A percentile compares a stretch with the other conserved stretches of the same genome.
Conservation (phyloP, 2,888 invertebrate genomes). For the Anarsia innoxiella region DNA sequence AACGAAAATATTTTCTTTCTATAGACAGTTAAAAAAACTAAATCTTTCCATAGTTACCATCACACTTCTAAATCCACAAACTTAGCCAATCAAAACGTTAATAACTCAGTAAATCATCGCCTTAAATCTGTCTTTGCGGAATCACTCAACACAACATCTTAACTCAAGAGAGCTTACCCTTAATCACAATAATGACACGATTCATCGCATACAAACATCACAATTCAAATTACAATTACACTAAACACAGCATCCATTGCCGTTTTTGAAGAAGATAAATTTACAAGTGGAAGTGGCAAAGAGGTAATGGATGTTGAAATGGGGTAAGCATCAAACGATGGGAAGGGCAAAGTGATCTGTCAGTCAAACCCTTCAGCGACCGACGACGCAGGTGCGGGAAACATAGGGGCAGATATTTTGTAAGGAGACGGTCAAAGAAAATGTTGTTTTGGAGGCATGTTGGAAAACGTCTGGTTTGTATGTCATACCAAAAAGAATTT, state of each 20-base stretch:
- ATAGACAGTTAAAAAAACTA: too few species aligned
- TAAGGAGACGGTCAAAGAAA: background rate
- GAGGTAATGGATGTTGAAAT: slow-evolving; percentile 30
- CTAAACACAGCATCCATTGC: slow-evolving; percentile 25
- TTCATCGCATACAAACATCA: slow-evolving; percentile 52
- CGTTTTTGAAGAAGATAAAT: slow-evolving; percentile 10
- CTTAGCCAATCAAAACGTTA: slow-evolving; percentile 25
- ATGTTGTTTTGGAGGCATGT: too few species aligned
- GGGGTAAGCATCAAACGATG: slow-evolving; percentile 17
- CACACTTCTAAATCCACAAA: too few species aligned
- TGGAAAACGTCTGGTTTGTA: too few species aligned
- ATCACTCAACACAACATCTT: slow-evolving; percentile 64
- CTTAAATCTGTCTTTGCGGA: slow-evolving; percentile 42
- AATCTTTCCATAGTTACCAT: too few species aligned
- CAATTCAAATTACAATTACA: slow-evolving; percentile 25
- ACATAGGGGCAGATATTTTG: slow-evolving; percentile 29
- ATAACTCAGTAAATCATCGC: too few species aligned
- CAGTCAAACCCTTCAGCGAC: slow-evolving; percentile 50
- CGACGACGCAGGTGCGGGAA: slow-evolving; percentile 44
- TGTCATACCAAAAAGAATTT: too few species aligned
- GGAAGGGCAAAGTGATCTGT: slow-evolving; percentile 31
- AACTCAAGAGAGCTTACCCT: slow-evolving; percentile 52
- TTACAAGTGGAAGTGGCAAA: background rate
- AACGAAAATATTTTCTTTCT: too few species aligned
- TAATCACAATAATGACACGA: slow-evolving; percentile 67